Conservation (phyloP, 2,797 vertebrate genomes). For the Oreonectes daqikongensis region DNA sequence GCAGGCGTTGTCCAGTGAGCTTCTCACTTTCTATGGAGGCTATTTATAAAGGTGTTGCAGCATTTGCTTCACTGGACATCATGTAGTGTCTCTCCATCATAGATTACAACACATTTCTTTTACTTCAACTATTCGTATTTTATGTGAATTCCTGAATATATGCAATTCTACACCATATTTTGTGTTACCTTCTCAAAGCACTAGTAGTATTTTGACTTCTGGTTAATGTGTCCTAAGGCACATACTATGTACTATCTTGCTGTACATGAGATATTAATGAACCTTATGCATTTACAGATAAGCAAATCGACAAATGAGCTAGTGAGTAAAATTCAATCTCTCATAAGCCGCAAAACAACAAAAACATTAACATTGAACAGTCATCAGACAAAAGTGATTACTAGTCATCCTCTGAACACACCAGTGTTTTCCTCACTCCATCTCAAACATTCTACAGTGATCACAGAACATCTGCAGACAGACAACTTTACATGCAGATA, state of each 20-base stretch:
- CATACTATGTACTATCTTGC: background rate
- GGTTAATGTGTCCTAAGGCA: background rate
- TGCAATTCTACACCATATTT: background rate
- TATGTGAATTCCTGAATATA: background rate
- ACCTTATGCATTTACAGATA: background rate
- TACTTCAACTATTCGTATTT: background rate
- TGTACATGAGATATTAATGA: background rate
- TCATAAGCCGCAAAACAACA: background rate
- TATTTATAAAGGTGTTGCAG: slow-evolving; percentile 24
- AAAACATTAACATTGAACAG: background rate
- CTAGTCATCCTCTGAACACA: background rate
- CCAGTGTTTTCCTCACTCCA: background rate
- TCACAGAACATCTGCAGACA: slow-evolving; percentile 50
- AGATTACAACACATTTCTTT: background rate
- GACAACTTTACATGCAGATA: slow-evolving; percentile 62
- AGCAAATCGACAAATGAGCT: background rate
- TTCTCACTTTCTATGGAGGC: slow-evolving; percentile 23
- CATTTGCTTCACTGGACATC: slow-evolving; percentile 4
- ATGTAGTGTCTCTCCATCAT: background rate
- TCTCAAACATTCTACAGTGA: slow-evolving; percentile 11
- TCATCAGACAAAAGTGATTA: background rate
- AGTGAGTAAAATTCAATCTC: background rate
- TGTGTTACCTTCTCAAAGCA: background rate
- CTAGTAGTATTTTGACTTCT: background rate
- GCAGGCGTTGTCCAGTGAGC: background rate